A percentile compares a stretch with the other conserved stretches of the same genome.
Conservation (phyloP, 2,888 invertebrate species). For the Melinopterus prodromus region DNA sequence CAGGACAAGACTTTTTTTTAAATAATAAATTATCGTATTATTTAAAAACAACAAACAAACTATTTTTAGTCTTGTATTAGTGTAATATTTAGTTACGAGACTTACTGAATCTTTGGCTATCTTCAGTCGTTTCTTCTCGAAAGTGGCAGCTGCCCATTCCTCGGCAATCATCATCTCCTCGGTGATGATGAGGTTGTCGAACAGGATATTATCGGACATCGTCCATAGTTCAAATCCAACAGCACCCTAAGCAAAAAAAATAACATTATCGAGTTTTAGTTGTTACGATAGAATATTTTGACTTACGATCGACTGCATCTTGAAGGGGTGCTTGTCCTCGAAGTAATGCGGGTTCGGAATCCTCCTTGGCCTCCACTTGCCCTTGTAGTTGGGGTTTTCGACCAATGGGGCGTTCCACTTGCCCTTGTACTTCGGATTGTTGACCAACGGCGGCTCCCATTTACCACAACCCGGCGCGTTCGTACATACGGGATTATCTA, state of each 20-base stretch:
- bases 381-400: slow-evolving; percentile 92
- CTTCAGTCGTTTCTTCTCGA: slow-evolving; percentile 82
- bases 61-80: background rate
- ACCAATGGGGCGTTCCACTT: slow-evolving; percentile 91
- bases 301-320: slow-evolving; percentile 90
- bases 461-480: slow-evolving; percentile 87
- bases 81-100: slow-evolving; percentile 45
- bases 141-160: slow-evolving; percentile 85
- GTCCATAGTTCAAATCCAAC: slow-evolving; percentile 99
- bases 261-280: slow-evolving; percentile 28
- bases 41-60: background rate
- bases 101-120: slow-evolving; percentile 83
- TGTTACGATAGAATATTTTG: background rate
- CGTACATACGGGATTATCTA: slow-evolving; percentile 88
- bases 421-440: slow-evolving; percentile 93
- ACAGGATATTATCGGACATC: slow-evolving; percentile 92
- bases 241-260: slow-evolving; percentile 72
- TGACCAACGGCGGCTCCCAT: slow-evolving; percentile 85
- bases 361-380: slow-evolving; percentile 90
- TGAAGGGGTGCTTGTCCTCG: slow-evolving; percentile 89
- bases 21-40: background rate
- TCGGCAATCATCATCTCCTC: slow-evolving; percentile 81
- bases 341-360: slow-evolving; percentile 94
- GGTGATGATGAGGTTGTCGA: slow-evolving; percentile 94
- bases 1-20: background rate